phyloP scores from a whole-genome alignment of 2,113 vertebrate genomes.

The Tenrec ecaudatus region DNA sequence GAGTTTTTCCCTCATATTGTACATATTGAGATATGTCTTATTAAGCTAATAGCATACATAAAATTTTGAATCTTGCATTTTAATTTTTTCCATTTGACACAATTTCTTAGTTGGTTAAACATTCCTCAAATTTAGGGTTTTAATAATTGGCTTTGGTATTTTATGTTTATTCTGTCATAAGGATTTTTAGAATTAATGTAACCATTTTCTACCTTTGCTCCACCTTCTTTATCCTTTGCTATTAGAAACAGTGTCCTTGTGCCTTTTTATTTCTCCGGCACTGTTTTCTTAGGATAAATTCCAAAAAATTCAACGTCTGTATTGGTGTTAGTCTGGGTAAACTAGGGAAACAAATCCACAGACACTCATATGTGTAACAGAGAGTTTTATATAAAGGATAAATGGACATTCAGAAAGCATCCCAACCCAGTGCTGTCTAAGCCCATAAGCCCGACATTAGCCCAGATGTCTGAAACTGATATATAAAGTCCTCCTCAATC shows the following conservation, averaged over 20 bases:
- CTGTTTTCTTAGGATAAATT: slow-evolving; percentile 31
- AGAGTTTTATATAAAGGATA: no score
- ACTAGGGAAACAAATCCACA: no score
- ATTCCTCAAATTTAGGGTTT: slow-evolving; percentile 41
- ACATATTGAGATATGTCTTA: no score
- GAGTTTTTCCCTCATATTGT: background rate
- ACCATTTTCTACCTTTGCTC: background rate
- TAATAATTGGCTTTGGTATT: slow-evolving; percentile 18
- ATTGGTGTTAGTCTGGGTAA: no score
- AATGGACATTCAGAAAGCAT: no score
- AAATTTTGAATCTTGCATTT: background rate
- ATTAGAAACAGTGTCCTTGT: background rate
- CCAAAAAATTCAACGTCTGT: slow-evolving; percentile 8
- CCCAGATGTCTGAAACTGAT: no score
- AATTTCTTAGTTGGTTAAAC: slow-evolving; percentile 32
- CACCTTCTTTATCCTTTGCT: slow-evolving; percentile 12
- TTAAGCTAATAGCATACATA: background rate
- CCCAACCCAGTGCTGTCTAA: no score
- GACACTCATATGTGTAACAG: no score
- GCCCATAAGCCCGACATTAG: no score
- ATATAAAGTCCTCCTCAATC: no score
- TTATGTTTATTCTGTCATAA: slow-evolving; percentile 38
- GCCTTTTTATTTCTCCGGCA: background rate
- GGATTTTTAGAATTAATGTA: slow-evolving; percentile 46
- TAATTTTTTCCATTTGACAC: slow-evolving; percentile 21